Evolutionary conservation across 2,888 invertebrate species (phyloP), one percentile per base, ranked within the genome.

Genomic region (Lutraria lutraria): DNA sequence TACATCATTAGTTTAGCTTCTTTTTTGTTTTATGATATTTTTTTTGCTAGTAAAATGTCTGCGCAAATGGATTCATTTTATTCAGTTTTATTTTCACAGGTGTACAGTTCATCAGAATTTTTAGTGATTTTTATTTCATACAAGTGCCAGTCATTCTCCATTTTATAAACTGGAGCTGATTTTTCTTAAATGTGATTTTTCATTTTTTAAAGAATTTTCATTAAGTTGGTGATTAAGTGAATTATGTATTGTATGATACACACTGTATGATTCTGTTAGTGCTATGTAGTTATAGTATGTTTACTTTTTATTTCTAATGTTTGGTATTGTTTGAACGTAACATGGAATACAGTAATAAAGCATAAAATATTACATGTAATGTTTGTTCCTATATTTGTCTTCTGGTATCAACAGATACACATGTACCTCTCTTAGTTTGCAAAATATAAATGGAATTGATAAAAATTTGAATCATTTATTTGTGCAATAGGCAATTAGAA

Each of bases 321-420:
- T 85, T 85, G 85, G 85, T 85, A 79, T 85, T 79, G 54, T 85
- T 85, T 85, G 79, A 76, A 85, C 56, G 54, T 85, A 85, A 85
- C 85, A 85, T 85, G 79, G 54, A 80, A 76, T 76, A 76, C 76
- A 76, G 76, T 76, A 76, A 76, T 76, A 76, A 76, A 76, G 29
- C 34, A 76, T 76, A 31, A 76, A 76, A 76, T 12, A 25, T 8
- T 68, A 68, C 12, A 68, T 10, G 25, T n/a, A n/a, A 8, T 4
- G 63, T 68, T 25, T 25, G n/a, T 0, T 68, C 8, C 25, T 68
- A n/a, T 4, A 25, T 0, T 25, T 13, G 25, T 25, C 6, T 0
- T 12, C 63, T 25, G 12, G 25, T 10, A 25, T 13, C 63, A 68
- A 68, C 25, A 43, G 43, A 43, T 4, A 68, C 25, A n/a, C 25